These are phyloP conservation scores for Eilema caniola DNA, from an alignment of 2,888 invertebrate species.

Conservation along the genomic window DNA sequence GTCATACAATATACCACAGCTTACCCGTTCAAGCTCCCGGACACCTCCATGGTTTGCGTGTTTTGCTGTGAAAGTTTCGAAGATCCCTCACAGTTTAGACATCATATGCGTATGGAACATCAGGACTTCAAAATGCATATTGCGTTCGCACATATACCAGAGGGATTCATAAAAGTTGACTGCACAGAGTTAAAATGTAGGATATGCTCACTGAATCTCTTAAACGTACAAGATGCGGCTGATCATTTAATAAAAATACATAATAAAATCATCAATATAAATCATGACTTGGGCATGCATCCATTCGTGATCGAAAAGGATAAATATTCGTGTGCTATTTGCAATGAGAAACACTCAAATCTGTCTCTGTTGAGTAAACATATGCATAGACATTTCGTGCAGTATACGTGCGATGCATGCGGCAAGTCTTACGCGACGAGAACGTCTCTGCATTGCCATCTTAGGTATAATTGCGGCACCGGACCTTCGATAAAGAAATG, in stretches of 20 bases:
- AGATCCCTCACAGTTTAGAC: conserved; percentile 55
- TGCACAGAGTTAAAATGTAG: conserved; percentile 54
- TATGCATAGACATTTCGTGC: conserved; percentile 59
- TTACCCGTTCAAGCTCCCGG: conserved; percentile 57
- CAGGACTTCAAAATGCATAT: conserved; percentile 49
- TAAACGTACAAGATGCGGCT: conserved; percentile 41
- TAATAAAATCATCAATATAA: conserved; percentile 41
- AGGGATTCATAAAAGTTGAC: conserved; percentile 55
- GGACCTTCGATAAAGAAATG: conserved; percentile 35
- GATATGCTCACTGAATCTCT: conserved; percentile 42
- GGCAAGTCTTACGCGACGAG: conserved; percentile 59
- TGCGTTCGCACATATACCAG: conserved; percentile 52
- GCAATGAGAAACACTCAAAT: conserved; percentile 51
- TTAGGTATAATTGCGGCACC: conserved; percentile 43
- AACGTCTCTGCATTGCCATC: conserved; percentile 54
- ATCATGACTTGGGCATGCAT: conserved; percentile 53
- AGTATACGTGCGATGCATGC: conserved; percentile 62
- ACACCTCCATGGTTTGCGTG: conserved; percentile 53
- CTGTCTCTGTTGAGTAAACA: conserved; percentile 52
- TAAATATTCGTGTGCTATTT: conserved; percentile 53
- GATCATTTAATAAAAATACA: conserved; percentile 50
- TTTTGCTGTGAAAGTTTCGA: conserved; percentile 59
- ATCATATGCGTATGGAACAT: conserved; percentile 57
- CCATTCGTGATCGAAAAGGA: conserved; percentile 54
- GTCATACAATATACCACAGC: conserved; percentile 55